Percentiles rank a stretch among this genome's conserved stretches.
These are phyloP conservation scores for Microcaecilia unicolor DNA, from an alignment of 2,797 vertebrate species.

Conservation along the genomic window DNA sequence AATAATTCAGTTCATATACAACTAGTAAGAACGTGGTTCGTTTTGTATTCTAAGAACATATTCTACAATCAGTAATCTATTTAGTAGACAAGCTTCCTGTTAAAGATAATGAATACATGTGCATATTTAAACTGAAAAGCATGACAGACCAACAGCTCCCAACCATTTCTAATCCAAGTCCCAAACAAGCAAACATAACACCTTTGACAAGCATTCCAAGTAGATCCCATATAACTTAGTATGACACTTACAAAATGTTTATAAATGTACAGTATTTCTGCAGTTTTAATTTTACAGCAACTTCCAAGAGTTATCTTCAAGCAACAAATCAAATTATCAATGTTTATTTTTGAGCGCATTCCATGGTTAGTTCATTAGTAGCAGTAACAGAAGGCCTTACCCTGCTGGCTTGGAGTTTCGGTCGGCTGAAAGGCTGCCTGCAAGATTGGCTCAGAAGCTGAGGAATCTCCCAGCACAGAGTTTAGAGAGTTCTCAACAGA, in stretches of 20 bases:
- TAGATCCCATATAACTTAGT: background rate
- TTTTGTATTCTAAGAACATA: too few relatives aligned
- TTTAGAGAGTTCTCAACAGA: slow-evolving; percentile 80
- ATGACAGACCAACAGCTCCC: too few relatives aligned
- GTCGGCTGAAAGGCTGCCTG: slow-evolving; percentile 70
- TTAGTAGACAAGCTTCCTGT: too few relatives aligned
- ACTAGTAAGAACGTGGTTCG: too few relatives aligned
- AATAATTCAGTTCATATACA: too few relatives aligned
- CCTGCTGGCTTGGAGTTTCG: slow-evolving; percentile 73
- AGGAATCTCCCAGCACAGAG: slow-evolving; percentile 74
- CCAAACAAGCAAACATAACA: background rate
- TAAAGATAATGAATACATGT: too few relatives aligned
- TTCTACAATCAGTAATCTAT: background rate
- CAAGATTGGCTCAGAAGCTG: slow-evolving; percentile 72
- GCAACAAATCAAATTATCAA: background rate
- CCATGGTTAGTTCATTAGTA: slow-evolving; percentile 53
- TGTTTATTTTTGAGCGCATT: slow-evolving; percentile 15
- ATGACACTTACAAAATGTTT: background rate
- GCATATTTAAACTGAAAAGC: too few relatives aligned
- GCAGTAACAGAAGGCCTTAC: slow-evolving; percentile 77
- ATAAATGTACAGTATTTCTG: background rate
- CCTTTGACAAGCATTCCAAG: background rate
- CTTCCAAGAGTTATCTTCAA: slow-evolving; percentile 8
- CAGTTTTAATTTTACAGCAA: slow-evolving; percentile 12
- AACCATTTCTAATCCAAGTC: too few relatives aligned